Evolutionary conservation across 2,113 vertebrate species (phyloP).

Genomic region (Noctilio leporinus): DNA sequence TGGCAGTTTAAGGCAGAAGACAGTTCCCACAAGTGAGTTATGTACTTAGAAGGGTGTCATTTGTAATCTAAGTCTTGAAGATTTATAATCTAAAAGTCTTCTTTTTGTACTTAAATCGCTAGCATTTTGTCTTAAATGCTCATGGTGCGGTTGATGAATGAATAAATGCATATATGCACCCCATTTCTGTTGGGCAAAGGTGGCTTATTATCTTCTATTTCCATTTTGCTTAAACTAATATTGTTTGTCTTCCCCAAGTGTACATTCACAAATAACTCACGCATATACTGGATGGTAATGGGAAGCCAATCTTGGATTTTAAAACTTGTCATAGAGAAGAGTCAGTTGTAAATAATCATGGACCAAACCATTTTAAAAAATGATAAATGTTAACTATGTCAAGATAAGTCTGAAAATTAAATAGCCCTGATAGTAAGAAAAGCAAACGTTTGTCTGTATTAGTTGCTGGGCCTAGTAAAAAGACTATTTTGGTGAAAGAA

Average conservation of each 20-base stretch:
- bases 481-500: constrained; percentile 44
- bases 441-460: neutral
- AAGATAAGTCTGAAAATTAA: constrained; percentile 46
- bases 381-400: constrained; percentile 33
- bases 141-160: neutral
- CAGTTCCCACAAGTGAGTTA: neutral
- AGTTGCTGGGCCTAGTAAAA: constrained; percentile 32
- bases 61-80: neutral
- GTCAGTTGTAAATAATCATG: constrained; percentile 21
- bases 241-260: neutral
- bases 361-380: neutral
- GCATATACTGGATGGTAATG: neutral
- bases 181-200: constrained; percentile 3
- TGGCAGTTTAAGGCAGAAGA: neutral
- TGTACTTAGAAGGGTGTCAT: neutral
- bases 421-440: constrained; percentile 13
- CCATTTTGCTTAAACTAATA: constrained; percentile 10
- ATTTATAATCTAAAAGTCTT: neutral
- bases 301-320: constrained; percentile 14
- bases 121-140: neutral
- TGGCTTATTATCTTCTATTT: neutral
- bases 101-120: constrained; percentile 5
- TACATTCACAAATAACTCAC: neutral
- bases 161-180: neutral
- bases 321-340: constrained; percentile 9